Evolutionary conservation across 2,113 vertebrate species (phyloP), one percentile per base, ranked within the genome.

Genomic region (Leptocoma aspasia): DNA sequence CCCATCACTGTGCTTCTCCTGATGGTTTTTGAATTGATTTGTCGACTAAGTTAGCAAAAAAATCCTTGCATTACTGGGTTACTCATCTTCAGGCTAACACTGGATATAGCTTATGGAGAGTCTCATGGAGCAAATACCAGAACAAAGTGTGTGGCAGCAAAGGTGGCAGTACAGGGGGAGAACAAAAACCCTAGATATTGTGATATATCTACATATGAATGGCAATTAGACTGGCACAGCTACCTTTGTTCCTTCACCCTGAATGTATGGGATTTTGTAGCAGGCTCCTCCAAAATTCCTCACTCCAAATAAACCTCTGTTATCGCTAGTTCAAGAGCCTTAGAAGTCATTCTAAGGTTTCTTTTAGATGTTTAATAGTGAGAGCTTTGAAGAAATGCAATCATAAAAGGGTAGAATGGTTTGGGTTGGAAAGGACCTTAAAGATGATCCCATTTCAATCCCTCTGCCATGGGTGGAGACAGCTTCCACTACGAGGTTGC

Each of bases 71-170:
- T 72, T 68, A 10, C 13, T 60, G 26, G 14, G 4, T 72, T 64
- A 50, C 19, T 84, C 9, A 15, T 68, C 49, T 64, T 71, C 8
- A 63, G 27, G 42, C 24, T 92, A 11, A 11, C 30, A 59, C 10
- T 54, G 57, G 28, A 6, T 33, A 2, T 5, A 47, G 21, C 13
- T 60, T 14, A 9, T 22, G 7, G 35, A 33, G n/a, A 61, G 14
- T 24, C 16, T 75, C 7, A 7, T 5, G 11, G 9, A 49, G 21
- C 0, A 1, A 65, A 37, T 54, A n/a, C 12, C 20, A n/a, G 21
- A 47, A 26, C 3, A 2, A 50, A 54, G 1, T 5, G 5, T 47
- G 30, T 31, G 30, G 37, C 56, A 42, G 14, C 2, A 3, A 45
- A 41, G 15, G 16, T 21, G 28, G n/a, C 24, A 59, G 33, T n/a